phyloP scores from a whole-genome alignment of 2,888 invertebrate species.

The Hirtodrosophila confusa region DNA sequence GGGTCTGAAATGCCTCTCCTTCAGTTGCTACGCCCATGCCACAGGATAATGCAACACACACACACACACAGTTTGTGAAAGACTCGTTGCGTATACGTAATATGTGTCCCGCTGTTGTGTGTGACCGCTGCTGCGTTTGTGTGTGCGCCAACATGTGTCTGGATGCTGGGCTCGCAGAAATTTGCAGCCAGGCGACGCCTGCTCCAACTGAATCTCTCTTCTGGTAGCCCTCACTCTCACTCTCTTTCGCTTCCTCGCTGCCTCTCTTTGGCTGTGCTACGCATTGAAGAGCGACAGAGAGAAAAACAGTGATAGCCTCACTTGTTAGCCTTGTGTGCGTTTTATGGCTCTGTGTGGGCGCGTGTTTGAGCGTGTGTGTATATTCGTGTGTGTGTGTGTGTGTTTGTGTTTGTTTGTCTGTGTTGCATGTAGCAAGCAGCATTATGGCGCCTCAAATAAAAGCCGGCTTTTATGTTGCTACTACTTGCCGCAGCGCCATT shows the following conservation, averaged over 20 bases:
- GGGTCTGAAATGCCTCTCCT: too few relatives aligned
- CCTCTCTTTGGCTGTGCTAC: slow-evolving; percentile 25
- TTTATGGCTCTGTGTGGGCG: slow-evolving; percentile 43
- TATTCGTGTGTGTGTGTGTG: slow-evolving; percentile 12
- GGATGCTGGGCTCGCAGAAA: slow-evolving; percentile 65
- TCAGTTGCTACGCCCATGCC: too few relatives aligned
- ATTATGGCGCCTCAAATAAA: slow-evolving; percentile 76
- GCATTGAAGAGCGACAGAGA: slow-evolving; percentile 21
- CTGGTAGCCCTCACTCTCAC: background rate
- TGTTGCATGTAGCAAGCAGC: slow-evolving; percentile 74
- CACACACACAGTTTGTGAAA: slow-evolving; percentile 3
- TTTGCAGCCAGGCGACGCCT: slow-evolving; percentile 33
- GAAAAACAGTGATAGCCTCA: slow-evolving; percentile 38
- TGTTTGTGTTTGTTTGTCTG: slow-evolving; percentile 17
- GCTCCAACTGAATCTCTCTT: slow-evolving; percentile 4
- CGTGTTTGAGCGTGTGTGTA: slow-evolving; percentile 26
- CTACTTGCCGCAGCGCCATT: slow-evolving; percentile 20
- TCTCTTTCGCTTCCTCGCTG: slow-evolving; percentile 5
- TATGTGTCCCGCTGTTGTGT: slow-evolving; percentile 13
- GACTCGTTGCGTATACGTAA: slow-evolving; percentile 44
- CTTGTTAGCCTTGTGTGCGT: slow-evolving; percentile 55
- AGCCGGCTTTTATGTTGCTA: slow-evolving; percentile 63
- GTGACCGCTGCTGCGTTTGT: slow-evolving; percentile 53
- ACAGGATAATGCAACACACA: slow-evolving; percentile 1
- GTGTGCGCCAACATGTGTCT: slow-evolving; percentile 57